Percentiles rank a stretch among this genome's conserved stretches.
Evolutionary conservation across 2,797 vertebrate genomes (phyloP).

Genomic region (Alectoris magna): DNA sequence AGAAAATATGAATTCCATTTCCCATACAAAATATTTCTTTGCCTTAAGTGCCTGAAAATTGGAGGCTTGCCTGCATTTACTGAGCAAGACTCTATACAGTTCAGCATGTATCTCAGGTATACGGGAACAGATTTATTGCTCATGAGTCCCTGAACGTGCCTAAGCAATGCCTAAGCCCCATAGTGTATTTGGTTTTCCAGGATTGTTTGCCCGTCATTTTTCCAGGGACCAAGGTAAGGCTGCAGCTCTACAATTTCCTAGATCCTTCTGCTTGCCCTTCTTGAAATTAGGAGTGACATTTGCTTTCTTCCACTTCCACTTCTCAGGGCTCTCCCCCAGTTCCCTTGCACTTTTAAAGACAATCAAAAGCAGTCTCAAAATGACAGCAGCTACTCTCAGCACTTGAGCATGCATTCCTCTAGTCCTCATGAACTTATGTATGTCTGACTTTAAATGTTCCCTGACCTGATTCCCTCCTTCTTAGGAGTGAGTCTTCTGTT

Average conservation of each 20-base stretch:
- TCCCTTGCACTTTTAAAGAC: background rate
- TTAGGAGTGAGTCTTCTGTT: background rate
- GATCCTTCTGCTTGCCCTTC: background rate
- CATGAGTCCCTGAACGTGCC: background rate
- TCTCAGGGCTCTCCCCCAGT: background rate
- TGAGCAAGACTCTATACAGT: background rate
- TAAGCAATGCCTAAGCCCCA: background rate
- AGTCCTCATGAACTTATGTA: background rate
- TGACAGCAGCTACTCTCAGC: background rate
- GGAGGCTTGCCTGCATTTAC: background rate
- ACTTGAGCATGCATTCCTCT: background rate
- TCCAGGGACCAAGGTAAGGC: background rate
- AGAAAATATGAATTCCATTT: constrained; percentile 27
- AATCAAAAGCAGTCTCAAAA: background rate
- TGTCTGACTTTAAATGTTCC: background rate
- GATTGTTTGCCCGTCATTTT: background rate
- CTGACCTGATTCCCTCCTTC: background rate
- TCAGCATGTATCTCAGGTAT: background rate
- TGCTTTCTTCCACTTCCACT: background rate
- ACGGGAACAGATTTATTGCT: background rate
- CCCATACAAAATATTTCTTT: constrained; percentile 19
- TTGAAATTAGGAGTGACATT: background rate
- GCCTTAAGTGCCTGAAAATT: constrained; percentile 14
- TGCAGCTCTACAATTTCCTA: background rate
- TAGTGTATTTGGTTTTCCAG: background rate